Conservation (phyloP, 2,797 vertebrate species). For the Chaenodraco wilsoni region DNA sequence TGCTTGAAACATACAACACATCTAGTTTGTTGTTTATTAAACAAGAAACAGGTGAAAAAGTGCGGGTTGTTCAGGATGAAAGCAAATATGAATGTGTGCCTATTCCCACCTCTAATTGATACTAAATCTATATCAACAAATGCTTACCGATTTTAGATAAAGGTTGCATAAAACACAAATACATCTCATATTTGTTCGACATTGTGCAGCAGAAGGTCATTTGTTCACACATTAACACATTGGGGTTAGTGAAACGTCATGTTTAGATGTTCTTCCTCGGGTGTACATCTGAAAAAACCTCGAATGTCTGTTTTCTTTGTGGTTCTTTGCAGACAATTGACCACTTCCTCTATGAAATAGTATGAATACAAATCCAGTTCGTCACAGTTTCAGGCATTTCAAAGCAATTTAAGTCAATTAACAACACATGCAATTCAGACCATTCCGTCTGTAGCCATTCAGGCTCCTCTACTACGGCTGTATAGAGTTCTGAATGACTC, state of each 20-base stretch:
- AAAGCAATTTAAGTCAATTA: slow-evolving; percentile 17
- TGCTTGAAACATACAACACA: not conserved
- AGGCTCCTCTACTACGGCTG: not conserved
- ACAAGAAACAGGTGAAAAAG: not conserved
- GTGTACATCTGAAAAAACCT: not conserved
- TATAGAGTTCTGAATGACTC: slow-evolving; percentile 6
- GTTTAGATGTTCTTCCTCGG: not conserved
- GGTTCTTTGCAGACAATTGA: slow-evolving; percentile 3
- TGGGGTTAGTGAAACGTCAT: not conserved
- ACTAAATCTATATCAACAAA: not conserved
- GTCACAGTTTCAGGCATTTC: slow-evolving; percentile 1
- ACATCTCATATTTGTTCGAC: not conserved
- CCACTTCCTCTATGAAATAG: not conserved
- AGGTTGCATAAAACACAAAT: not conserved
- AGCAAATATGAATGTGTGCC: not conserved
- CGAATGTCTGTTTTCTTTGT: too few relatives aligned
- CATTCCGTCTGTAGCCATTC: not conserved
- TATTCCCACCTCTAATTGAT: not conserved
- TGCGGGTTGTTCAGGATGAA: not conserved
- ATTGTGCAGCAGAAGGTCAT: not conserved
- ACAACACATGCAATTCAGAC: not conserved
- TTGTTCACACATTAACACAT: not conserved
- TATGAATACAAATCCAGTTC: not conserved
- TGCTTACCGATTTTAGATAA: not conserved
- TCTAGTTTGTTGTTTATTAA: not conserved